Evolutionary conservation across 1,140 invertebrate species (phyloP), one percentile per base, ranked within the genome.

Genomic region (Paracyclopina nana): DNA sequence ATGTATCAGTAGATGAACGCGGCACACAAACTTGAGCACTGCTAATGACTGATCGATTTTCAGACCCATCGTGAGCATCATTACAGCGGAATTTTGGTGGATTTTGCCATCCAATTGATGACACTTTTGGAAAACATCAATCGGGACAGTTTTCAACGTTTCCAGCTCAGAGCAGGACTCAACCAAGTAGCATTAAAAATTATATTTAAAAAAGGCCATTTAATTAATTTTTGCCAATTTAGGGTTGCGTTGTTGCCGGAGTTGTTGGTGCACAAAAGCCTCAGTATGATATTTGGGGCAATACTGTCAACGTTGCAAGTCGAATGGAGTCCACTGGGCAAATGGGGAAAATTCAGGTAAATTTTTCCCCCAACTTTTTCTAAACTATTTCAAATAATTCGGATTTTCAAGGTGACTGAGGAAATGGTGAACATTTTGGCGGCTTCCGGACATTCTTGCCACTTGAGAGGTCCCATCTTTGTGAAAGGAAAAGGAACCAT

Each of bases 271-370:
- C 88, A 0, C 84, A 91, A 61, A 96, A 96, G 61, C 92, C 91
- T 0, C 88, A 95, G 59, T 96, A 95, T 65, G 92, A 96, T 59
- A 95, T 76, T 57, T 96, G 91, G 91, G 87, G 91, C 2, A 95
- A 96, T 64, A 90, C 90, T 0, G 91, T 96, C 0, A 96, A 97
- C 63, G 87, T 96, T 0, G 74, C 74, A 11, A 92, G 85, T 6
- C 68, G 91, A 25, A 96, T 96, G 90, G 90, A 95, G 62, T 90
- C 85, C 55, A 91, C 86, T 53, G 90, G 90, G 0, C 70, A 81
- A 55, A 82, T 88, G 72, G 82, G 84, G 22, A 71, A 75, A 50
- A 72, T 73, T 56, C 71, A 73, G 62, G 71, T 73, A 50, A 50
- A 22, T n/a, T n/a, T n/a, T n/a, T n/a, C n/a, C n/a, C n/a, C n/a